Evolutionary conservation across 2,888 invertebrate genomes (phyloP).

Genomic region (Papilio protenor): DNA sequence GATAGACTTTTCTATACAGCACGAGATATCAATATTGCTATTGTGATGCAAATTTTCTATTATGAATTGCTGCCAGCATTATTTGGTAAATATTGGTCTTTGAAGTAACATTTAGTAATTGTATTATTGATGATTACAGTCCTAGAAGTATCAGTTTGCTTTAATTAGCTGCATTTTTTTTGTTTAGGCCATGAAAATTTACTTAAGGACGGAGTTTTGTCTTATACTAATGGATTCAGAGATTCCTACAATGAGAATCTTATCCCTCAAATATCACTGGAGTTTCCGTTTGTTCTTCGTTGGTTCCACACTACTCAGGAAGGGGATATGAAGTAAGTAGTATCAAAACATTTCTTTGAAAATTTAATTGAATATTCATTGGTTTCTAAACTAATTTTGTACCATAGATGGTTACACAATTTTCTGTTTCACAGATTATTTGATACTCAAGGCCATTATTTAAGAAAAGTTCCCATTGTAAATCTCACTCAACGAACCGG

Average conservation of each 20-base stretch:
- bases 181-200: conserved; percentile 58
- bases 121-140: too few species aligned
- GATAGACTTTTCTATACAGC: conserved; percentile 59
- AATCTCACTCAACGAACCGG: conserved; percentile 65
- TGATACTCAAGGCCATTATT: conserved; percentile 58
- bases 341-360: not conserved
- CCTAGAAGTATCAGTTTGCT: not conserved
- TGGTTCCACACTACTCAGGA: conserved; percentile 63
- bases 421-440: conserved; percentile 57
- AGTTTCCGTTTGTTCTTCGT: conserved; percentile 54
- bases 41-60: conserved; percentile 55
- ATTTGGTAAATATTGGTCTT: conserved; percentile 52
- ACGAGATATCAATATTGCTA: conserved; percentile 63
- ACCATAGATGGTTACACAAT: not conserved
- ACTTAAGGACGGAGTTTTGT: conserved; percentile 54
- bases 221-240: conserved; percentile 53
- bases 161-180: not conserved
- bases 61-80: conserved; percentile 61
- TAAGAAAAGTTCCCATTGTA: conserved; percentile 59
- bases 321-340: conserved; percentile 60
- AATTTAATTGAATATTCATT: not conserved
- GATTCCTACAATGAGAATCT: conserved; percentile 57
- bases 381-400: not conserved
- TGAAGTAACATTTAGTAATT: not conserved
- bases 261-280: conserved; percentile 57